Percentiles rank a stretch among this genome's conserved stretches.
Conservation (phyloP, 1,140 invertebrate genomes). For the Drosophila carrolli region DNA sequence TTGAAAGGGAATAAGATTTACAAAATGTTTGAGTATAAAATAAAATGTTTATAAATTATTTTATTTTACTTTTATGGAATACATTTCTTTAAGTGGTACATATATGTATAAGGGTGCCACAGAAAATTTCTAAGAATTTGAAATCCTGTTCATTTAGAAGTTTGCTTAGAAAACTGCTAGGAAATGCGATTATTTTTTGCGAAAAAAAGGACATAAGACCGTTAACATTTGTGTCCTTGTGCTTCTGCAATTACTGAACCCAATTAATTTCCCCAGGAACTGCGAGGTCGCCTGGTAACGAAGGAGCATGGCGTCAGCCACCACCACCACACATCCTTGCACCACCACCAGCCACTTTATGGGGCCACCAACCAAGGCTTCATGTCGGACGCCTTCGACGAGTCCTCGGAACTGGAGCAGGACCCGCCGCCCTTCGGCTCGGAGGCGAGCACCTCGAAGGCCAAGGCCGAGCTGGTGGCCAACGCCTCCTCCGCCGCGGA, state of each 20-base stretch:
- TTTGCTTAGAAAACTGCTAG: too few species aligned
- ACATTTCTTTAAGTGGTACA: too few species aligned
- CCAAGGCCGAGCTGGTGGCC: conserved; percentile 86
- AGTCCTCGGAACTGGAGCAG: conserved; percentile 86
- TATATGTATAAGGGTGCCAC: too few species aligned
- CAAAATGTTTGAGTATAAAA: too few species aligned
- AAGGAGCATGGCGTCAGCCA: conserved; percentile 88
- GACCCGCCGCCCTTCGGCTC: conserved; percentile 78
- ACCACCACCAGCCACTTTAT: conserved; percentile 87
- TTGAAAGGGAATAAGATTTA: too few species aligned
- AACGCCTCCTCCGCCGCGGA: conserved; percentile 88
- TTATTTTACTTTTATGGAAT: too few species aligned
- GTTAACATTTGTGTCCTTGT: too few species aligned
- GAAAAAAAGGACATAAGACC: too few species aligned
- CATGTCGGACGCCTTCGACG: conserved; percentile 90
- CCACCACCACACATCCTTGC: conserved; percentile 70
- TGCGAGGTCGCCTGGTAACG: conserved; percentile 91
- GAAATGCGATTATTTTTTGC: too few species aligned
- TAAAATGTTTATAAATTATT: too few species aligned
- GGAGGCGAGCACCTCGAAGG: conserved; percentile 82
- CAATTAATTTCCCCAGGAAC: conserved; percentile 84
- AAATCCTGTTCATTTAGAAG: too few species aligned
- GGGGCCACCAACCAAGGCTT: conserved; percentile 95
- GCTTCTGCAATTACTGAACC: background rate
- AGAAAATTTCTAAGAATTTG: too few species aligned